These are phyloP conservation scores for Pocillopora meandrina DNA, from an alignment of 92 coral and sea anemone genomes.

Conservation along the genomic window DNA sequence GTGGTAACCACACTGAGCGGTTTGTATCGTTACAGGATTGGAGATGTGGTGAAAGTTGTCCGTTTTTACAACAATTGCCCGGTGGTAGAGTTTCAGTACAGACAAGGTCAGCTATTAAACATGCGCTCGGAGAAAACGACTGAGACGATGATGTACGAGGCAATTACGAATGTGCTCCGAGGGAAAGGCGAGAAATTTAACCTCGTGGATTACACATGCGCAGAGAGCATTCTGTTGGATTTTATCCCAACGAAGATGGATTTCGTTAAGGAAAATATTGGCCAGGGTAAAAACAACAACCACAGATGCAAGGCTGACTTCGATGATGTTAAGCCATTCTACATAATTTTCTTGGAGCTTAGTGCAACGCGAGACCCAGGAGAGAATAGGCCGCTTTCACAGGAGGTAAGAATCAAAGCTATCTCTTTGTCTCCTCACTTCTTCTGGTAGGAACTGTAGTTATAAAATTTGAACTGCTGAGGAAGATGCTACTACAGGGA, in stretches of 20 bases:
- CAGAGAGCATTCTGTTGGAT: constrained; percentile 51
- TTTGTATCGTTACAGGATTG: constrained; percentile 58
- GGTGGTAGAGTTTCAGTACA: constrained; percentile 53
- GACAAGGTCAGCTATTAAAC: constrained; percentile 57
- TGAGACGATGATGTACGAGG: constrained; percentile 51
- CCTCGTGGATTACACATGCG: constrained; percentile 59
- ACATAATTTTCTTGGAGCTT: constrained; percentile 38
- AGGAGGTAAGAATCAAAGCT: constrained; percentile 2
- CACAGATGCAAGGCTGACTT: neutral
- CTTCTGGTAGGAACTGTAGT: neutral
- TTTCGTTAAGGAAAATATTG: neutral
- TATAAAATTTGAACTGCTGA: too few species aligned
- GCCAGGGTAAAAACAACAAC: neutral
- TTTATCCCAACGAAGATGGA: constrained; percentile 1
- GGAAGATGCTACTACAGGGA: neutral
- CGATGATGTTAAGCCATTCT: constrained; percentile 26
- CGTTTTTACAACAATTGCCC: constrained; percentile 52
- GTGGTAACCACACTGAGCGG: constrained; percentile 56
- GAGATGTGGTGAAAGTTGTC: constrained; percentile 53
- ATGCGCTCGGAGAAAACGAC: constrained; percentile 59
- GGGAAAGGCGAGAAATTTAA: constrained; percentile 10
- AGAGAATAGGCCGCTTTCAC: constrained; percentile 6
- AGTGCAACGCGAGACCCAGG: neutral
- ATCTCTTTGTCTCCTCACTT: neutral
- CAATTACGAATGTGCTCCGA: constrained; percentile 43